Percentiles rank a stretch among this genome's conserved stretches.
Evolutionary conservation across 2,888 invertebrate species (phyloP).

Genomic region (Apamea anceps): DNA sequence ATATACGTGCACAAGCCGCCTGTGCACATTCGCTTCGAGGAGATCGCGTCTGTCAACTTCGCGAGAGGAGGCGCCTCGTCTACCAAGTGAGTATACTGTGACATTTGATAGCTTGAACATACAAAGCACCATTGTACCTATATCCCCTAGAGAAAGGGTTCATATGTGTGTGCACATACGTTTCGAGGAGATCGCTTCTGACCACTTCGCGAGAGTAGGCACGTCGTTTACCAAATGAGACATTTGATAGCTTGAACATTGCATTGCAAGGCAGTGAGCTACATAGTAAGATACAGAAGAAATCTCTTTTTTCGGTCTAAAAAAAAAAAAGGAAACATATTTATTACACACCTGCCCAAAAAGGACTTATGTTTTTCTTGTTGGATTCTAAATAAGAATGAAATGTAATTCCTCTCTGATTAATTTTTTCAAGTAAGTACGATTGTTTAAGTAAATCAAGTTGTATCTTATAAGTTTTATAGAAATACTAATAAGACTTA

Average conservation of each 20-base stretch:
- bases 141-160: slow-evolving; percentile 98
- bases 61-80: slow-evolving; percentile 96
- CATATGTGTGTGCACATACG: slow-evolving; percentile 96
- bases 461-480: background rate
- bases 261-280: background rate
- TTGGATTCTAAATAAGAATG: background rate
- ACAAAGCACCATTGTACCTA: background rate
- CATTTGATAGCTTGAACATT: background rate
- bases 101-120: background rate
- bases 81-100: slow-evolving; percentile 80
- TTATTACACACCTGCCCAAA: too few relatives aligned
- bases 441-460: background rate
- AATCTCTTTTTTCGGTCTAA: background rate
- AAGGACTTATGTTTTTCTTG: background rate
- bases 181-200: slow-evolving; percentile 98
- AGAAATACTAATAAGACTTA: background rate
- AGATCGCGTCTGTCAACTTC: slow-evolving; percentile 98
- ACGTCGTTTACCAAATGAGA: slow-evolving; percentile 91
- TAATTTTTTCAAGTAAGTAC: background rate
- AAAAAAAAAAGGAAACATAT: background rate
- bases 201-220: slow-evolving; percentile 98
- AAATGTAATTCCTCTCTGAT: background rate
- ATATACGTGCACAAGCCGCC: slow-evolving; percentile 99
- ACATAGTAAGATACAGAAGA: background rate
- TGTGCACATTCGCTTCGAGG: slow-evolving; percentile 99